Conservation (phyloP, 2,888 invertebrate species). For the Chaetogeoica ovagalla region DNA sequence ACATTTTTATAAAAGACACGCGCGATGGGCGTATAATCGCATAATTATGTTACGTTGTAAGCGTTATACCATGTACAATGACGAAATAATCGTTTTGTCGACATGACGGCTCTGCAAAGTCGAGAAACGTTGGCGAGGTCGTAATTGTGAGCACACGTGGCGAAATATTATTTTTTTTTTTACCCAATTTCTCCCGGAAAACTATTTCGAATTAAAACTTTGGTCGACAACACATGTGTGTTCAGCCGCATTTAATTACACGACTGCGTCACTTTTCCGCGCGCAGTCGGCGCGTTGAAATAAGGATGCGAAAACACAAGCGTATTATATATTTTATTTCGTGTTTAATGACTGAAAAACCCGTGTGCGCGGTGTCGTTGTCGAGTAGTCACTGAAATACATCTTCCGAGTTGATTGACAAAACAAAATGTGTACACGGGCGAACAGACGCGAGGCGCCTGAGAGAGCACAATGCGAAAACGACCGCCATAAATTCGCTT, state of each 20-base stretch:
- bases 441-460: background rate
- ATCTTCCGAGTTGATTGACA: background rate
- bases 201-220: constrained; percentile 23
- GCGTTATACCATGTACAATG: too few species aligned
- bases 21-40: too few species aligned
- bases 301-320: background rate
- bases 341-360: background rate
- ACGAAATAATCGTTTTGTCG: constrained; percentile 9
- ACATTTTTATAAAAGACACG: too few species aligned
- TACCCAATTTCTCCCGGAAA: background rate
- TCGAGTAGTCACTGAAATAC: background rate
- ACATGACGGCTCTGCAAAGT: background rate
- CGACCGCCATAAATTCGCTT: constrained; percentile 11
- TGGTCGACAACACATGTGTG: background rate
- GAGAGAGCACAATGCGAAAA: background rate
- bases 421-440: background rate
- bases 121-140: background rate
- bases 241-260: background rate
- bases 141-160: background rate
- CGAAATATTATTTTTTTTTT: background rate
- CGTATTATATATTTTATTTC: background rate
- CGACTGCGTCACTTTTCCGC: background rate
- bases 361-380: background rate
- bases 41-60: too few species aligned
- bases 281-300: background rate